Conservation (phyloP, 2,888 invertebrate genomes). For the Chesias legatella region DNA sequence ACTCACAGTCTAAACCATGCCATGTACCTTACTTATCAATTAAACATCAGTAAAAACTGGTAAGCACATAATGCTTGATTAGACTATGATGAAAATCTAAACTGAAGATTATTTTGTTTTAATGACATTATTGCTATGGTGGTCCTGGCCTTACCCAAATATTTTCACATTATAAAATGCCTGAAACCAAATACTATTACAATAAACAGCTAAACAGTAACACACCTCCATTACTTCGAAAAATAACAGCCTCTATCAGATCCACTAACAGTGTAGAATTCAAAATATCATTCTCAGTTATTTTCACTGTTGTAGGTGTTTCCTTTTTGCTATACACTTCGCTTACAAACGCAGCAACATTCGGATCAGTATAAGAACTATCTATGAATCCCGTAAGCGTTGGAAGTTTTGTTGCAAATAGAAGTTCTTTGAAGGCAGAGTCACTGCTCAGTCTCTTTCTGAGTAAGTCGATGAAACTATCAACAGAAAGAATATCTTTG, state of each 20-base stretch:
- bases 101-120: too few species aligned
- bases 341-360: constrained; percentile 58
- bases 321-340: constrained; percentile 59
- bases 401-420: constrained; percentile 39
- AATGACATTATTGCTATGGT: too few species aligned
- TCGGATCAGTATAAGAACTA: constrained; percentile 47
- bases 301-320: constrained; percentile 42
- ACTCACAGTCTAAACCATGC: too few species aligned
- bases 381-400: constrained; percentile 36
- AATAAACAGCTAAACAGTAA: constrained; percentile 7
- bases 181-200: too few species aligned
- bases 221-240: constrained; percentile 56
- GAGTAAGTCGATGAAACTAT: constrained; percentile 60
- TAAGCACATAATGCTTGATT: too few species aligned
- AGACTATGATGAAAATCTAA: too few species aligned
- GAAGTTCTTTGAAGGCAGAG: constrained; percentile 52
- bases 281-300: constrained; percentile 46
- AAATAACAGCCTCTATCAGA: constrained; percentile 71
- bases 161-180: too few species aligned
- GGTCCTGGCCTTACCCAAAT: too few species aligned
- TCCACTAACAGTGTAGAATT: constrained; percentile 69
- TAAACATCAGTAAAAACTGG: too few species aligned
- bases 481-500: constrained; percentile 52
- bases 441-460: constrained; percentile 62
- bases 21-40: too few species aligned